These are phyloP conservation scores for Trematomus bernacchii DNA, from an alignment of 2,797 vertebrate species.

Conservation along the genomic window DNA sequence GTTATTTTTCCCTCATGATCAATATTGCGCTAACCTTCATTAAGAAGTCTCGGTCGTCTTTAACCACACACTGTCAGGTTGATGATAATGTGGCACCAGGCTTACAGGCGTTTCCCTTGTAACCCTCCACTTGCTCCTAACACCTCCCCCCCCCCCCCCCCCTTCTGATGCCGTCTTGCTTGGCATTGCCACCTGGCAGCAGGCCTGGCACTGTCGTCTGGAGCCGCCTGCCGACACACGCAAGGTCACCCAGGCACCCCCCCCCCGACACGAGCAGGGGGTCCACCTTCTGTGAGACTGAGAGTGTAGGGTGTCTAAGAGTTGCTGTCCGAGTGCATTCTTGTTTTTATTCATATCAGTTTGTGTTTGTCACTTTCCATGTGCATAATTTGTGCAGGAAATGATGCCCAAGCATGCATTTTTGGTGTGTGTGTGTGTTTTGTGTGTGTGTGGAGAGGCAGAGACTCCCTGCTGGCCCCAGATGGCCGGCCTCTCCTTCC, in stretches of 20 bases:
- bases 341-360: slow-evolving; percentile 55
- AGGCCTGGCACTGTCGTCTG: slow-evolving; percentile 69
- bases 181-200: slow-evolving; percentile 78
- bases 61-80: slow-evolving; percentile 15
- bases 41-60: not conserved
- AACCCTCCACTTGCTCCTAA: slow-evolving; percentile 22
- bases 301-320: slow-evolving; percentile 44
- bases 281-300: slow-evolving; percentile 57
- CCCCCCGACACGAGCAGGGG: slow-evolving; percentile 34
- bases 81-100: slow-evolving; percentile 33
- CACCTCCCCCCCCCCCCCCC: not conserved
- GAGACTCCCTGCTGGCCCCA: slow-evolving; percentile 74
- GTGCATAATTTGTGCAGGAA: slow-evolving; percentile 53
- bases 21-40: not conserved
- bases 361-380: slow-evolving; percentile 60
- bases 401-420: slow-evolving; percentile 43
- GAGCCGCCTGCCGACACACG: slow-evolving; percentile 73
- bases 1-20: not conserved
- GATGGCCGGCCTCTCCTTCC: slow-evolving; percentile 68
- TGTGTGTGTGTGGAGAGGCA: slow-evolving; percentile 33
- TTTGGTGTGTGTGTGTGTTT: slow-evolving; percentile 15
- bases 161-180: slow-evolving; percentile 48
- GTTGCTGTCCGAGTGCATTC: slow-evolving; percentile 45
- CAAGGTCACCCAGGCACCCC: slow-evolving; percentile 80
- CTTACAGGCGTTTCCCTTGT: slow-evolving; percentile 50